Evolutionary conservation across 2,888 invertebrate species (phyloP), one percentile per base, ranked within the genome.

Genomic region (Diploptera punctata): DNA sequence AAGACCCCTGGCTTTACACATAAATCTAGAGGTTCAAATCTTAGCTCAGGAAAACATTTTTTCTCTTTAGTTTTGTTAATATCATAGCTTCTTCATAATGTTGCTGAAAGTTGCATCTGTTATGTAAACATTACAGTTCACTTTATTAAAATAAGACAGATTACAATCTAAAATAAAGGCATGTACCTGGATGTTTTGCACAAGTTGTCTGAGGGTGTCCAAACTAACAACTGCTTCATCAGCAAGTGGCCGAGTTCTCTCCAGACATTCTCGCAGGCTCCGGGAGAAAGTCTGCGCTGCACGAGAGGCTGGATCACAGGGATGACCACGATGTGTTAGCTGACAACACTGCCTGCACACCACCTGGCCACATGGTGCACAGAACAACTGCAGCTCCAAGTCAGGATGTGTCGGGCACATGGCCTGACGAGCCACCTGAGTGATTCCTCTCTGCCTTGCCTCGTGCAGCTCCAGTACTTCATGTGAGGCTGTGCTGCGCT

Each of bases 381-480:
- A 93, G 81, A 91, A 93, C 31, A 90, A 86, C 65, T 87, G 87
- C 68, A 93, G 84, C 76, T 91, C 91, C 33, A 88, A 86, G 54
- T 87, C 86, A 0, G 89, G 88, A 81, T 93, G 93, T 74, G 86
- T 84, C 33, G 86, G 84, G 80, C 93, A 93, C 82, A 88, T 86
- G 0, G 87, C 82, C 60, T 86, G 84, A 21, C 84, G 78, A 13
- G 85, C 80, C 24, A 86, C 81, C 75, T 82, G 81, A 19, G 82
- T 81, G 78, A 87, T 81, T n/a, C 85, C 84, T 78, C 84, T 77
- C 78, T 83, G 73, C 77, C 88, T 78, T 73, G 86, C 85, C 33
- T 89, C 88, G 72, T 88, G 85, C 18, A 93, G 83, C 0, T 88
- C 88, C 57, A 87, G 83, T 67, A 93, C 84, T 18, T 87, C 86